Evolutionary conservation across 2,113 vertebrate genomes (phyloP).

Genomic region (Oryctolagus cuniculus): DNA sequence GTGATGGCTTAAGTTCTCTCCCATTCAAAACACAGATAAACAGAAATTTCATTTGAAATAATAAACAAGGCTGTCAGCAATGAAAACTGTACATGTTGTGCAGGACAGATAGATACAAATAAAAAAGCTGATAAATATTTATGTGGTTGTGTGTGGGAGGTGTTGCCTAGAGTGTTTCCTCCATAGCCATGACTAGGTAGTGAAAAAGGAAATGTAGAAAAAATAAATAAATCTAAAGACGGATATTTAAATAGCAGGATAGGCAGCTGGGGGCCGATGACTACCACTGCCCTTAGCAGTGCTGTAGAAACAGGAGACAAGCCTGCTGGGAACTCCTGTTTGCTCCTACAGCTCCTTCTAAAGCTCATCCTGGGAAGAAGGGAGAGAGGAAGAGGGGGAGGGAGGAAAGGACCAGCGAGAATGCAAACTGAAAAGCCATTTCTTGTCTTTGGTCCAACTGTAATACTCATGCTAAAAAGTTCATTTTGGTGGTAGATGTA

Average conservation of each 20-base stretch:
- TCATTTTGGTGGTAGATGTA: not conserved
- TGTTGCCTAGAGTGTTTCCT: conserved; percentile 68
- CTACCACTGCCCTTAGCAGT: conserved; percentile 45
- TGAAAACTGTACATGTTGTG: conserved; percentile 18
- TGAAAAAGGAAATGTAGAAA: conserved; percentile 55
- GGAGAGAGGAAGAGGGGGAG: too few relatives aligned
- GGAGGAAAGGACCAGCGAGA: not conserved
- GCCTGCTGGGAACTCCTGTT: conserved; percentile 6
- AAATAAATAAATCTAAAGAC: conserved; percentile 39
- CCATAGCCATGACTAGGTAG: conserved; percentile 2
- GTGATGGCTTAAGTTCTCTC: not conserved
- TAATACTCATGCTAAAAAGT: not conserved
- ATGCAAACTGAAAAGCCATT: not conserved
- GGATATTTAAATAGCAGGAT: conserved; percentile 58
- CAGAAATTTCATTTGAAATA: conserved; percentile 1
- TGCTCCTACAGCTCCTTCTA: not conserved
- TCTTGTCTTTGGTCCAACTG: conserved; percentile 1
- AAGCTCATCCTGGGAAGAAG: not conserved
- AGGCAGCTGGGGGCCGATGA: conserved; percentile 29
- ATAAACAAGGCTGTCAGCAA: conserved; percentile 30
- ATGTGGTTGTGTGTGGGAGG: conserved; percentile 63
- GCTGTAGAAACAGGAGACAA: conserved; percentile 50
- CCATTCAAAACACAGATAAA: not conserved
- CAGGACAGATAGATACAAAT: conserved; percentile 56
- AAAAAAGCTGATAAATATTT: conserved; percentile 70